Evolutionary conservation across 2,888 invertebrate genomes (phyloP).

Genomic region (Cheilosia grossa): DNA sequence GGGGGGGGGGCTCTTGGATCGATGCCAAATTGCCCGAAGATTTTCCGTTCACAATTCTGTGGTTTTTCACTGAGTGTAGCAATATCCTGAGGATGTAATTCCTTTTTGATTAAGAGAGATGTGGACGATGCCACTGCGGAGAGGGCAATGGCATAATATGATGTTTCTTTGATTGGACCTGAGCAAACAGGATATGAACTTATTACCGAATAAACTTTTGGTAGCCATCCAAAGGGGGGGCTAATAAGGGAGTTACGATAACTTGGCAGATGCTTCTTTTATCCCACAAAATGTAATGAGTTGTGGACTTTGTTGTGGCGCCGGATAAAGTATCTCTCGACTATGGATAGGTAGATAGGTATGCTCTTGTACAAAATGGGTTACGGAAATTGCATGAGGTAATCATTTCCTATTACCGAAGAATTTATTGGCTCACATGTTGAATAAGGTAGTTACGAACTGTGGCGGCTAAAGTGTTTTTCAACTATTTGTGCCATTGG

Average conservation of each 20-base stretch:
- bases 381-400: constrained; percentile 46
- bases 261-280: constrained; percentile 66
- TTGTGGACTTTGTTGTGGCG: constrained; percentile 63
- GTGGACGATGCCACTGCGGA: constrained; percentile 55
- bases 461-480: neutral
- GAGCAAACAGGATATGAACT: constrained; percentile 75
- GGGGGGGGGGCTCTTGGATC: constrained; percentile 57
- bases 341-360: constrained; percentile 8
- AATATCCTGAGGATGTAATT: constrained; percentile 75
- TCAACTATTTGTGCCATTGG: neutral
- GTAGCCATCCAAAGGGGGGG: constrained; percentile 65
- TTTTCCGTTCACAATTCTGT: constrained; percentile 75
- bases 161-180: constrained; percentile 75
- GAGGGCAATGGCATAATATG: constrained; percentile 70
- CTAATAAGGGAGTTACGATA: constrained; percentile 48
- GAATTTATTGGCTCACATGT: constrained; percentile 29
- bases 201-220: constrained; percentile 75
- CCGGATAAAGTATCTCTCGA: constrained; percentile 32
- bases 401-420: constrained; percentile 46
- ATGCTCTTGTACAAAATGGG: constrained; percentile 33
- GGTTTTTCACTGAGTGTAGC: constrained; percentile 75
- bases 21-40: constrained; percentile 75
- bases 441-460: neutral
- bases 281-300: constrained; percentile 53
- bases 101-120: constrained; percentile 75